These are phyloP conservation scores for Genyomyrus donnyi DNA, from an alignment of 2,113 vertebrate genomes.

Conservation along the genomic window DNA sequence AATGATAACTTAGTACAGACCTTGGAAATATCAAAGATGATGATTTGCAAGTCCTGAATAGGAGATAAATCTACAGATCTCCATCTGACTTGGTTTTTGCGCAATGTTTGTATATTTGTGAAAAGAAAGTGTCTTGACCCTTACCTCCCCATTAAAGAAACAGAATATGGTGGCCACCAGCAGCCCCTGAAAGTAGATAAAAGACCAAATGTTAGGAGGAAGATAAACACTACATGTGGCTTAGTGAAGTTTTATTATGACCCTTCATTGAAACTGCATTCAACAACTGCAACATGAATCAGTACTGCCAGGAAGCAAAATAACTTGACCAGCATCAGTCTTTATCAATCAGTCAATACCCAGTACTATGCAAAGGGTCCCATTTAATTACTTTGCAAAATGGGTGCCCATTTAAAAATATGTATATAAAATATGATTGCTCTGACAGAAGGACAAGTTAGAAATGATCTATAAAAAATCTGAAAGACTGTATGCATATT, in stretches of 20 bases:
- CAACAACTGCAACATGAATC: neutral
- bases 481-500: neutral
- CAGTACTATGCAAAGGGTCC: neutral
- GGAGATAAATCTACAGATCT: neutral
- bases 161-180: constrained; percentile 97
- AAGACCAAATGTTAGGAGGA: constrained; percentile 15
- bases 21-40: neutral
- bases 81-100: neutral
- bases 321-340: neutral
- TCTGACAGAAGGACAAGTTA: neutral
- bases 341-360: neutral
- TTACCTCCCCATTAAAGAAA: constrained; percentile 98
- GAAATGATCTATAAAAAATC: neutral
- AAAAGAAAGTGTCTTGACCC: neutral
- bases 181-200: constrained; percentile 73
- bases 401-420: neutral
- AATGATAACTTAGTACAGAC: neutral
- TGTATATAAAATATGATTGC: neutral
- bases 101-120: neutral
- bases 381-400: neutral
- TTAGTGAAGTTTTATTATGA: neutral
- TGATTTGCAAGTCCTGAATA: neutral
- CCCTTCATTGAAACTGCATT: neutral
- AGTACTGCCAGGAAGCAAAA: neutral
- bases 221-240: neutral